These are phyloP conservation scores for Lycorma delicatula DNA, from an alignment of 1,140 invertebrate genomes.

Conservation along the genomic window DNA sequence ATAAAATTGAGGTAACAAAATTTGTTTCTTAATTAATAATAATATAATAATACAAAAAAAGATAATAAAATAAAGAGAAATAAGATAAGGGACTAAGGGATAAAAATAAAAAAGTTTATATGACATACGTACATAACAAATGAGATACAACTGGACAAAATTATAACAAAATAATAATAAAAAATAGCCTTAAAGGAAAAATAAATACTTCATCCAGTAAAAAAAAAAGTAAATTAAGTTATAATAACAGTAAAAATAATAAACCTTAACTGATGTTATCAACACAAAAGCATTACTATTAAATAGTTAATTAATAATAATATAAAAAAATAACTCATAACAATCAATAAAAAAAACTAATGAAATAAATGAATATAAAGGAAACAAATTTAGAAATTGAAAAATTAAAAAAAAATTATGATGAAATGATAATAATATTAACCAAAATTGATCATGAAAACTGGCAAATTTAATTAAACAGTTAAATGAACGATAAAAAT, in stretches of 20 bases:
- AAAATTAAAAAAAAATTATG: too few relatives aligned
- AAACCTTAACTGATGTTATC: too few relatives aligned
- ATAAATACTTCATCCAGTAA: background rate
- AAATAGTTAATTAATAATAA: too few relatives aligned
- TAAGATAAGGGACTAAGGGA: slow-evolving; percentile 14
- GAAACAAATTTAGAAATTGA: too few relatives aligned
- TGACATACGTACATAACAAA: background rate
- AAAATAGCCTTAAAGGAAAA: background rate
- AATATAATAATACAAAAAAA: slow-evolving; percentile 19
- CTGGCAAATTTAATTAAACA: too few relatives aligned
- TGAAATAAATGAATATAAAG: too few relatives aligned
- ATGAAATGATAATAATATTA: too few relatives aligned
- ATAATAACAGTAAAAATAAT: background rate
- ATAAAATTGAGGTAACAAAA: slow-evolving; percentile 26
- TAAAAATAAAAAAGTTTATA: background rate
- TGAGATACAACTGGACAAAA: background rate
- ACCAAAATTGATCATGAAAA: too few relatives aligned
- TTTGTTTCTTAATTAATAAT: slow-evolving; percentile 24
- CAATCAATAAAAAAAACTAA: too few relatives aligned
- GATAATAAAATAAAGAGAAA: slow-evolving; percentile 18
- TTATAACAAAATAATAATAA: background rate
- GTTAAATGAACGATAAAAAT: too few relatives aligned
- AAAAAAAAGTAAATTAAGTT: background rate
- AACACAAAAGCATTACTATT: too few relatives aligned
- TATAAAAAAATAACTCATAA: too few relatives aligned